phyloP scores from a whole-genome alignment of 2,888 invertebrate species.

The Rhagophthalmus giganteus region DNA sequence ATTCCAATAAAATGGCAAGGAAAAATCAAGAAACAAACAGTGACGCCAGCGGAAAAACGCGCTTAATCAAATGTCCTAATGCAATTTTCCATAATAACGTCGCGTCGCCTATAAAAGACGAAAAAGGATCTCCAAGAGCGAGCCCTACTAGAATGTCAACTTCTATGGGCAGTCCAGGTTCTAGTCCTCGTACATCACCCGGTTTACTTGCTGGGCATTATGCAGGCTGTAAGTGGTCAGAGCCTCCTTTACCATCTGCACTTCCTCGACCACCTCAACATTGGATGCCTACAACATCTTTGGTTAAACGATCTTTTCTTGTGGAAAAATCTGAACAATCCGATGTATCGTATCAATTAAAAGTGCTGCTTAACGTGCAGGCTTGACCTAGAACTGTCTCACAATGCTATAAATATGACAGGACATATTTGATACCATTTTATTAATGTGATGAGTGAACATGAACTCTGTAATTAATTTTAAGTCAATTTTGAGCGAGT shows the following conservation, averaged over 20 bases:
- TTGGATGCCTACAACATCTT: conserved; percentile 70
- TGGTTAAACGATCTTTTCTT: conserved; percentile 55
- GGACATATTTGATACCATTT: conserved; percentile 47
- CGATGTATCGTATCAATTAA: conserved; percentile 51
- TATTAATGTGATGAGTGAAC: conserved; percentile 48
- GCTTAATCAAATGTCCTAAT: conserved; percentile 32
- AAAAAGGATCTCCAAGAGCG: conserved; percentile 28
- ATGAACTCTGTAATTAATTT: conserved; percentile 35
- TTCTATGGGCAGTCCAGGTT: conserved; percentile 25
- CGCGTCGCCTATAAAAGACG: conserved; percentile 30
- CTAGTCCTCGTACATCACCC: conserved; percentile 47
- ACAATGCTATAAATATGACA: conserved; percentile 38
- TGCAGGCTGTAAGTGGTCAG: conserved; percentile 72
- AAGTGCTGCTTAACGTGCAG: conserved; percentile 55
- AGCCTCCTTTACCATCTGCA: conserved; percentile 72
- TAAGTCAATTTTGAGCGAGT: conserved; percentile 53
- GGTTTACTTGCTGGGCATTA: conserved; percentile 57
- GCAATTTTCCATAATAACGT: conserved; percentile 34
- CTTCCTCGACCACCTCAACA: conserved; percentile 72
- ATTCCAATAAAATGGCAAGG: conserved; percentile 45
- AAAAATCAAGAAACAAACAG: conserved; percentile 44
- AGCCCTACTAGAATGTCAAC: conserved; percentile 38
- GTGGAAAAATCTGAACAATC: conserved; percentile 46
- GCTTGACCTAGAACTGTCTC: conserved; percentile 48
- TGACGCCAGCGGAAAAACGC: conserved; percentile 29